Conservation (phyloP, 2,797 vertebrate genomes). For the Hipposideros larvatus region DNA sequence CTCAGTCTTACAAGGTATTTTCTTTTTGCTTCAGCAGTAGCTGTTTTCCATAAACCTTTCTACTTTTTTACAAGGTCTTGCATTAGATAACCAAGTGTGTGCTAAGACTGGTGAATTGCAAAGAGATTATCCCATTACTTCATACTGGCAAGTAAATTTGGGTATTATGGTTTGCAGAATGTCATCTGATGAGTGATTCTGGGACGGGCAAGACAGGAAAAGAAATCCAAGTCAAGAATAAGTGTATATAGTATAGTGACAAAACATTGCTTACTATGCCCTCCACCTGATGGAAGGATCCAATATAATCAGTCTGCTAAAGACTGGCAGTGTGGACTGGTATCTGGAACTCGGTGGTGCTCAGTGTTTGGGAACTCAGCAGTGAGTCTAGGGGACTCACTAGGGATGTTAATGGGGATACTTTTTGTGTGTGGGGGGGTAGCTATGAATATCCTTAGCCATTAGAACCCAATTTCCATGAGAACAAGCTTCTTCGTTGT, state of each 20-base stretch:
- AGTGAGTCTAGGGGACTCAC: neutral
- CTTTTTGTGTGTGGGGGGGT: no score
- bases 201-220: neutral
- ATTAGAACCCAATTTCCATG: neutral
- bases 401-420: neutral
- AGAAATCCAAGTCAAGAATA: neutral
- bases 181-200: neutral
- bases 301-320: neutral
- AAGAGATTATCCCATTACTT: neutral
- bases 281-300: neutral
- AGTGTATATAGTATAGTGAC: neutral
- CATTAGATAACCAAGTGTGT: neutral
- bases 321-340: neutral
- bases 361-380: neutral
- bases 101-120: neutral
- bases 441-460: neutral
- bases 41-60: neutral
- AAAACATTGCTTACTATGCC: neutral
- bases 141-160: neutral
- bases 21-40: neutral
- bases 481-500: neutral
- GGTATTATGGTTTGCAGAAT: neutral
- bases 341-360: neutral
- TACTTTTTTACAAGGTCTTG: neutral
- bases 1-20: neutral